These are phyloP conservation scores for Cyrtonyx montezumae DNA, from an alignment of 2,113 vertebrate genomes.

Conservation along the genomic window DNA sequence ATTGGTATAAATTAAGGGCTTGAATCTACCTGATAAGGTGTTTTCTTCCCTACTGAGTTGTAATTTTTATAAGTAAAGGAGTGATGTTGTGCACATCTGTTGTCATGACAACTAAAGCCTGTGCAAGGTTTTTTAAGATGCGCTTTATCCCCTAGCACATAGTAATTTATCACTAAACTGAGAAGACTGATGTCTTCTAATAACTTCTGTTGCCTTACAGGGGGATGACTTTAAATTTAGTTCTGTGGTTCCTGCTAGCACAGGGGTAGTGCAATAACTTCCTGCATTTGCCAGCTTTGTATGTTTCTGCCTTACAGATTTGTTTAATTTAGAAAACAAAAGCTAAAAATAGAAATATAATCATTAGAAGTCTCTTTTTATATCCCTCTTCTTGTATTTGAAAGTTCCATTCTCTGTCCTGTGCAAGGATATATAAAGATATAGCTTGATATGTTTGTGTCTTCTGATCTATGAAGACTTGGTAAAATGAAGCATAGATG, in stretches of 20 bases:
- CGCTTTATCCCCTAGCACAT: slow-evolving; percentile 84
- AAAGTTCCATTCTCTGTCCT: not conserved
- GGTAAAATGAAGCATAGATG: not conserved
- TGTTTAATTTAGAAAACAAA: not conserved
- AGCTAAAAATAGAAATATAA: not conserved
- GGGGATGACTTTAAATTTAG: slow-evolving; percentile 80
- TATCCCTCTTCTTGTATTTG: not conserved
- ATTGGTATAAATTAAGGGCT: slow-evolving; percentile 37
- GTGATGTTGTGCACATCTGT: slow-evolving; percentile 83
- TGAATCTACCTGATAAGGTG: slow-evolving; percentile 50
- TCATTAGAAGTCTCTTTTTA: not conserved
- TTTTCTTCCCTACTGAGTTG: slow-evolving; percentile 68
- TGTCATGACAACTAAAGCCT: slow-evolving; percentile 86
- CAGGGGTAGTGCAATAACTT: slow-evolving; percentile 24
- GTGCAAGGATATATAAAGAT: not conserved
- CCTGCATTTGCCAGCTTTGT: not conserved
- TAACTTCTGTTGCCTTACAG: slow-evolving; percentile 79
- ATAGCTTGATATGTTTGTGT: not conserved
- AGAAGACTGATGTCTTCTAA: slow-evolving; percentile 79
- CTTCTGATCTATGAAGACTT: not conserved
- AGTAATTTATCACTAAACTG: slow-evolving; percentile 85
- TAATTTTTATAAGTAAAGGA: slow-evolving; percentile 87
- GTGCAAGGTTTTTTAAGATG: slow-evolving; percentile 80
- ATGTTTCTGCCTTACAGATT: not conserved
- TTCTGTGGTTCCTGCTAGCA: slow-evolving; percentile 73